These are phyloP conservation scores for Pachypeltis micranthus DNA, from an alignment of 1,140 invertebrate species.

Conservation along the genomic window DNA sequence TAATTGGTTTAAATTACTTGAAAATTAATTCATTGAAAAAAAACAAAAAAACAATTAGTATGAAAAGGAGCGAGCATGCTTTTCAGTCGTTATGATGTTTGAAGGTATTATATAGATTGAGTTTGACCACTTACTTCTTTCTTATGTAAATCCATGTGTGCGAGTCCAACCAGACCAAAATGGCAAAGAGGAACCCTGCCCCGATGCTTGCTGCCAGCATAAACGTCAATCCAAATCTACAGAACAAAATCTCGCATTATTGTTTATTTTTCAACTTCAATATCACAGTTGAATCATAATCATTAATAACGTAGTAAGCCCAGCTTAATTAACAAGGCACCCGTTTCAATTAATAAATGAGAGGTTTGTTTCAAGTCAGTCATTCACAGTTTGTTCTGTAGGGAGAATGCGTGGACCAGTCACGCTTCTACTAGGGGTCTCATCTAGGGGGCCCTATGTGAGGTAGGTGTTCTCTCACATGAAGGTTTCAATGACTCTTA, in stretches of 20 bases:
- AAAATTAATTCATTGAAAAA: background rate
- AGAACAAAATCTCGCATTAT: conserved; percentile 27
- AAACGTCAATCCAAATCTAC: conserved; percentile 57
- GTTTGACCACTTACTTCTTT: conserved; percentile 68
- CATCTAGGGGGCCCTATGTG: too few species aligned
- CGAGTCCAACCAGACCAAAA: conserved; percentile 85
- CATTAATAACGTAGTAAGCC: background rate
- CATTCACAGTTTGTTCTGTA: too few species aligned
- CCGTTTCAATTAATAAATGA: too few species aligned
- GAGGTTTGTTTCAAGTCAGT: too few species aligned
- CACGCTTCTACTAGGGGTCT: too few species aligned
- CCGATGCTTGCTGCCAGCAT: conserved; percentile 73
- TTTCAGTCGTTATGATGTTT: too few species aligned
- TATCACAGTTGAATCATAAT: background rate
- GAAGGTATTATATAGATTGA: too few species aligned
- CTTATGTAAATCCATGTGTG: conserved; percentile 94
- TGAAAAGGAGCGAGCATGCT: background rate
- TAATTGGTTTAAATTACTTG: too few species aligned
- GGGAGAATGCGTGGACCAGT: too few species aligned
- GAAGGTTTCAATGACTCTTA: too few species aligned
- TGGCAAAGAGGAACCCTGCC: conserved; percentile 75
- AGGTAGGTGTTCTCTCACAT: too few species aligned
- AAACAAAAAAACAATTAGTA: background rate
- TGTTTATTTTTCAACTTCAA: background rate
- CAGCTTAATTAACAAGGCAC: background rate